Base-by-base conservation (phyloP, 2,888 invertebrate genomes). In the Stenolophus ochropezus region DNA sequence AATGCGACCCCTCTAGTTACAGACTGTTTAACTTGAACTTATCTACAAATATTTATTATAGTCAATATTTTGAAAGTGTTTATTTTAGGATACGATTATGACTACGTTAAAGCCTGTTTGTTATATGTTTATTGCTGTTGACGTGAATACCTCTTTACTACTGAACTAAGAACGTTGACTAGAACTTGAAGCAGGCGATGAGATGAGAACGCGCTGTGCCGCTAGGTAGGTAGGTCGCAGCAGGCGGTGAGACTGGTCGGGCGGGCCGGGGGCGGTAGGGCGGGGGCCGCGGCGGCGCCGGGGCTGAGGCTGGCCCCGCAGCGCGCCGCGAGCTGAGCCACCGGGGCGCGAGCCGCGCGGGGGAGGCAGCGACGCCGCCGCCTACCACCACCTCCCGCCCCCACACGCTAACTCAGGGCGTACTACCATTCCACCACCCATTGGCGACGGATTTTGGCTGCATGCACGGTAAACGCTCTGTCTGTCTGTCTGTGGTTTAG, bases 41-140 rank as follows among this genome's bases (percentile, higher is more conserved):
- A 61, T 69, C 65, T 69, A 69, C 65, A 69, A 69, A 69, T 69
- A 69, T 69, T 56, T 33, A 69, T 69, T 69, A 81, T 81, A 81
- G 81, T 81, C 81, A 81, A 81, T 81, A 81, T 81, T 81, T 81
- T 81, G 58, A 73, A 81, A 81, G 74, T 81, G 81, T 81, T 81
- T 81, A 81, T 81, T 81, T 81, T 81, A 81, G 81, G 74, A 81
- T 81, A 81, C 81, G 81, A 81, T 81, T 81, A 74, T 81, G 81
- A 85, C 86, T 86, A 86, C 84, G 87, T 88, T 88, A 88, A 86
- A 86, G 87, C 87, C 86, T 87, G 87, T 88, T 86, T 88, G 88
- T 88, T 88, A 88, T 85, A 88, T 87, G 84, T 88, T 88, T 88
- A 88, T 88, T 86, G 86, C 86, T 88, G 88, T 88, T 88, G 86